Percentiles rank a stretch among this genome's conserved stretches.
phyloP scores from a whole-genome alignment of 1,140 invertebrate species.

The Lineus longissimus region DNA sequence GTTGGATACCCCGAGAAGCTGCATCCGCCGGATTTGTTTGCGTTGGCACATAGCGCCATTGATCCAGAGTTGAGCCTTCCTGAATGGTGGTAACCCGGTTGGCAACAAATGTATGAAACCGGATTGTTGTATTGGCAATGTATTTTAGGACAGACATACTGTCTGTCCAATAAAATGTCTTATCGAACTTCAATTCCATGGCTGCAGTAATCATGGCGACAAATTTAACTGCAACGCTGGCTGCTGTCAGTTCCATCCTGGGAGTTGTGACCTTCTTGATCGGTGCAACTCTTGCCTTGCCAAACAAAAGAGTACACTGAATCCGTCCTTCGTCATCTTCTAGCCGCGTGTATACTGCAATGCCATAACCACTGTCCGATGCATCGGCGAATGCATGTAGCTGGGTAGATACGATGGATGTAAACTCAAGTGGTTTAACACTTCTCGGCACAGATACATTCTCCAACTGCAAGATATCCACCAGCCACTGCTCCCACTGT shows the following conservation, averaged over 20 bases:
- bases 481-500: background rate
- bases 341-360: background rate
- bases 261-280: slow-evolving; percentile 5
- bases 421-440: background rate
- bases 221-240: background rate
- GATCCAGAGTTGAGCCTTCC: background rate
- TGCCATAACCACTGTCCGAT: background rate
- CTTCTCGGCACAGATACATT: background rate
- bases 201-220: background rate
- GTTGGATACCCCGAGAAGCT: background rate
- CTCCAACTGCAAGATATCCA: background rate
- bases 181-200: background rate
- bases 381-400: background rate
- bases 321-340: background rate
- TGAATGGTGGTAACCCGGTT: slow-evolving; percentile 7
- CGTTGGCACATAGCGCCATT: background rate
- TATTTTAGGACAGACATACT: background rate
- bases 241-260: slow-evolving; percentile 2
- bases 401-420: background rate
- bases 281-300: slow-evolving; percentile 6
- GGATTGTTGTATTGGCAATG: slow-evolving; percentile 5
- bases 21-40: background rate
- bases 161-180: background rate
- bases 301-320: background rate
- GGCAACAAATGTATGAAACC: slow-evolving; percentile 12